phyloP scores from a whole-genome alignment of 2,797 vertebrate species.

The Pogonophryne albipinna region DNA sequence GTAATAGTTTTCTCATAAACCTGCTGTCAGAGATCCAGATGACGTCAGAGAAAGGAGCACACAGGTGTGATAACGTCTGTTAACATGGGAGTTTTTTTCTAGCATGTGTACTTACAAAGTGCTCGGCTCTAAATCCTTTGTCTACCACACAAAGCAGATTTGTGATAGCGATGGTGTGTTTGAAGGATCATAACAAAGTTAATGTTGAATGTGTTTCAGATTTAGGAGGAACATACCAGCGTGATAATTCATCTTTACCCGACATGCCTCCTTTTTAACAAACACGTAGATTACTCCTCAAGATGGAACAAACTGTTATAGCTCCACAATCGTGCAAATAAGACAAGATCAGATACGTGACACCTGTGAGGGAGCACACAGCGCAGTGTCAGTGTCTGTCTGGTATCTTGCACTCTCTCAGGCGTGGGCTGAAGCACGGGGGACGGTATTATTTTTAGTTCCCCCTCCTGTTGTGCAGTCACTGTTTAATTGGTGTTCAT shows the following conservation, averaged over 20 bases:
- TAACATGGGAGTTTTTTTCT: conserved; percentile 8
- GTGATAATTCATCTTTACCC: not conserved
- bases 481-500: conserved; percentile 74
- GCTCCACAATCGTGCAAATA: not conserved
- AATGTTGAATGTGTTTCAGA: conserved; percentile 26
- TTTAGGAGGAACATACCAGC: not conserved
- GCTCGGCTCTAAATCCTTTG: conserved; percentile 13
- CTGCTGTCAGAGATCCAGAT: conserved; percentile 15
- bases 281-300: not conserved
- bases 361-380: conserved; percentile 37
- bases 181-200: conserved; percentile 9
- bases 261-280: not conserved
- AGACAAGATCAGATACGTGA: conserved; percentile 4
- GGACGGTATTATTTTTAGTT: conserved; percentile 70
- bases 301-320: not conserved
- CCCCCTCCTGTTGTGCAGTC: conserved; percentile 67
- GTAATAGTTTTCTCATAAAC: conserved; percentile 2
- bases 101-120: not conserved
- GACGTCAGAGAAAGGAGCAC: conserved; percentile 12
- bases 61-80: conserved; percentile 42
- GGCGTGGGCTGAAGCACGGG: conserved; percentile 28
- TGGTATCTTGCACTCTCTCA: conserved; percentile 33
- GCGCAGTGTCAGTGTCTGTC: conserved; percentile 13
- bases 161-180: not conserved
- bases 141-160: conserved; percentile 6